These are phyloP conservation scores for Cataglyphis rosenhaueri DNA, from an alignment of 2,888 invertebrate genomes.

Conservation along the genomic window DNA sequence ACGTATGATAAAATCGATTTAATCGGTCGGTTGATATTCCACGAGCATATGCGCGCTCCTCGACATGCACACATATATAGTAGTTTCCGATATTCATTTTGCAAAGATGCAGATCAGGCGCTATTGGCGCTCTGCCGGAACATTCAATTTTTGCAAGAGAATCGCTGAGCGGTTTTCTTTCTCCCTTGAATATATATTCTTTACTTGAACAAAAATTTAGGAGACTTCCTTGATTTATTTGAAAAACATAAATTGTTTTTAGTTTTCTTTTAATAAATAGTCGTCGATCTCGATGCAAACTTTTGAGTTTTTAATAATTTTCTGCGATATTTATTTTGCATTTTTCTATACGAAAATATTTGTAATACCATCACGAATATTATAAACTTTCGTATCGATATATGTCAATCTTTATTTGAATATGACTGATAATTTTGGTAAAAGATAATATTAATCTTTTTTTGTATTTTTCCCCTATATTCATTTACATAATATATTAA, in stretches of 20 bases:
- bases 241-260: neutral
- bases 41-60: conserved; percentile 51
- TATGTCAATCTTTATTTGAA: neutral
- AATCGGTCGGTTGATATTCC: conserved; percentile 54
- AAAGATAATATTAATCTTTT: neutral
- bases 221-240: conserved; percentile 22
- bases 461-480: neutral
- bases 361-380: neutral
- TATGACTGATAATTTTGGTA: neutral
- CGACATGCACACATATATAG: conserved; percentile 41
- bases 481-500: neutral
- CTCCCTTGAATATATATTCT: conserved; percentile 47
- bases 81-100: conserved; percentile 55
- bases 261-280: conserved; percentile 17
- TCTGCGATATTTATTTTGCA: conserved; percentile 6
- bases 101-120: conserved; percentile 55
- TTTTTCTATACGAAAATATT: neutral
- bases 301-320: neutral
- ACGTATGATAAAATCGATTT: conserved; percentile 47
- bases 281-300: neutral
- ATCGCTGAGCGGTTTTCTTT: conserved; percentile 19
- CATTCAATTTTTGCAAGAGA: conserved; percentile 51
- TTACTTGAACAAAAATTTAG: conserved; percentile 33
- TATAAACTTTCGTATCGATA: neutral
- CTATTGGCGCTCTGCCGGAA: conserved; percentile 49